Base-by-base conservation (phyloP, 2,113 vertebrate genomes). In the Anarrhichthys ocellatus region DNA sequence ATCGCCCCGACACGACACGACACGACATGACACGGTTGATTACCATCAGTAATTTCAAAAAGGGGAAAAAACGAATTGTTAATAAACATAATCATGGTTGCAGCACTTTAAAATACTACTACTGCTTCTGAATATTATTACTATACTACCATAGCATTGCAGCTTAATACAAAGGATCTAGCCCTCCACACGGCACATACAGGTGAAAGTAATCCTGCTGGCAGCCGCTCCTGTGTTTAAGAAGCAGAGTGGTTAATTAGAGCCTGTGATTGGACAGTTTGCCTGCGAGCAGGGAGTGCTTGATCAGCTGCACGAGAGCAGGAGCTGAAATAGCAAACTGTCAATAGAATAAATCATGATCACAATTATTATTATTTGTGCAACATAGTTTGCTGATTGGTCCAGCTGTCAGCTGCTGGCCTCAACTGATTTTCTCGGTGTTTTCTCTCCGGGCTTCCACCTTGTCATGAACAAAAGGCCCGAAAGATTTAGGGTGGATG, bases 251-350 rank as follows among this genome's bases (percentile, higher is more conserved):
- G 38, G 50, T 76, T 54, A 62, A 58, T 73, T 46, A 15, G 29
- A 73, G 72, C 27, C 44, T 72, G 66, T 69, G 46, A 72, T 72
- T 88, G 76, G 75, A 80, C 29, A n/a, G 70, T 52, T 82, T 76
- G 85, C 75, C 61, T 67, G 50, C 46, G 40, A 76, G 20, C 32
- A 54, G 24, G 18, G 40, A 50, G 59, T 10, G 27, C 58, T 52
- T 46, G 59, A 80, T 71, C 56, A 11, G 13, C 36, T 36, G 62
- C 44, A 32, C 13, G 9, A 32, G 50, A 66, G 44, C 13, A 54
- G 38, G 52, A 2, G 6, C 42, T 71, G 71, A 42, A 70, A 27
- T 71, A 27, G 14, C 69, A 78, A 46, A 17, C 50, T 34, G 48
- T 78, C 73, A 46, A 71, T 81, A 75, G 34, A 27, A 42, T 40